Conservation (phyloP, 1,140 invertebrate genomes). For the Stenopsyche tienmushanensis region DNA sequence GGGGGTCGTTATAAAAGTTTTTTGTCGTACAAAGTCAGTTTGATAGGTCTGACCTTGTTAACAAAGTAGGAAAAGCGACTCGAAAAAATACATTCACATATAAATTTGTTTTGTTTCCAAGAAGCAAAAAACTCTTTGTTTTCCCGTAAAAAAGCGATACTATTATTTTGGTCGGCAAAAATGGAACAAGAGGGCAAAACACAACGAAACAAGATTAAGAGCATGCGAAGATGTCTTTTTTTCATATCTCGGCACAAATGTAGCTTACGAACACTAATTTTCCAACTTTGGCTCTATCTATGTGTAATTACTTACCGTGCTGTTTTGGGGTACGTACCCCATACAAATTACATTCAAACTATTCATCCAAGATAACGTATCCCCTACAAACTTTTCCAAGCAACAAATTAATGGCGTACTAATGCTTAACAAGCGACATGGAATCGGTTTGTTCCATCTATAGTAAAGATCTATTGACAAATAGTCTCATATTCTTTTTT, state of each 20-base stretch:
- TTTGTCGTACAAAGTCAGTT: neutral
- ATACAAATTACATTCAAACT: constrained; percentile 10
- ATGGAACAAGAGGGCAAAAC: neutral
- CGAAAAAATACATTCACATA: neutral
- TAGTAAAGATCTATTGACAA: neutral
- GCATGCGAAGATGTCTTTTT: neutral
- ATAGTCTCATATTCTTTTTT: too few relatives aligned
- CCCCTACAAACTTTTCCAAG: neutral
- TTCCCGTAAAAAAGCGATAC: neutral
- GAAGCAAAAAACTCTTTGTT: neutral
- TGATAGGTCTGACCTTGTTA: neutral
- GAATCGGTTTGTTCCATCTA: neutral
- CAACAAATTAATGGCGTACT: constrained; percentile 7
- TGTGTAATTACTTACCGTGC: neutral
- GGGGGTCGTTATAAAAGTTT: too few relatives aligned
- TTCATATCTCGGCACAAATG: neutral
- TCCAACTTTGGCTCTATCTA: neutral
- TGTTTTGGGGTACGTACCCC: neutral
- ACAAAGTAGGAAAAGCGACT: neutral
- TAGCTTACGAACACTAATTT: constrained; percentile 2
- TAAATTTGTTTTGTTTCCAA: neutral
- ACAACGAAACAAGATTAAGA: neutral
- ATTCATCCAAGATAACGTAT: constrained; percentile 7
- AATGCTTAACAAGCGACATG: constrained; percentile 4
- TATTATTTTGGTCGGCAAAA: neutral